Percentiles rank a stretch among this genome's conserved stretches.
phyloP scores from a whole-genome alignment of 2,113 vertebrate genomes.

The Bettongia penicillata region DNA sequence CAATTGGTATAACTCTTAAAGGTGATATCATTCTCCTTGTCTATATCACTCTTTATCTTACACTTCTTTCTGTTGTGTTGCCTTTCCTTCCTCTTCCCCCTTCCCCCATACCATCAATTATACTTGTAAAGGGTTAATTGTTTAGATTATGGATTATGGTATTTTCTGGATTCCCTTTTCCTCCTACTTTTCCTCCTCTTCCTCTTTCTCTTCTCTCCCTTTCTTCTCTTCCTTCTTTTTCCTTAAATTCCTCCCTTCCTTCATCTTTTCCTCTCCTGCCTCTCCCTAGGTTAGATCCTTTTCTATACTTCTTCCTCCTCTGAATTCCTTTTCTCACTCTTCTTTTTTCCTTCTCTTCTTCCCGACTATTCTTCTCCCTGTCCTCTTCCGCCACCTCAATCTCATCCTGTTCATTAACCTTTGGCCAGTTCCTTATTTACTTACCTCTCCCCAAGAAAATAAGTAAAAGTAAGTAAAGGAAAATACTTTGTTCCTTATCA shows the following conservation, averaged over 20 bases:
- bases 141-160: neutral
- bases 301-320: neutral
- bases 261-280: neutral
- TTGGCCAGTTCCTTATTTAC: neutral
- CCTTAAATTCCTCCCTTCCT: neutral
- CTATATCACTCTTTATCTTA: neutral
- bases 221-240: neutral
- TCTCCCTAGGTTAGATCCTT: neutral
- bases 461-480: neutral
- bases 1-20: neutral
- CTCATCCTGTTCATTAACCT: neutral
- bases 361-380: neutral
- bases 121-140: constrained; percentile 13
- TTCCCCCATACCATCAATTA: neutral
- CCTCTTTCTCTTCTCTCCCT: neutral
- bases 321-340: neutral
- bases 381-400: neutral
- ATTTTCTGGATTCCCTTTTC: neutral
- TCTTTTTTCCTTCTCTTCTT: constrained; percentile 9
- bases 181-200: neutral
- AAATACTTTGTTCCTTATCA: neutral
- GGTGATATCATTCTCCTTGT: neutral
- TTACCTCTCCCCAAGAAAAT: neutral
- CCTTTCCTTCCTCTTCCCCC: neutral
- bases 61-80: neutral